Evolutionary conservation across 2,888 invertebrate species (phyloP), one percentile per base, ranked within the genome.

Genomic region (Spisula solida): DNA sequence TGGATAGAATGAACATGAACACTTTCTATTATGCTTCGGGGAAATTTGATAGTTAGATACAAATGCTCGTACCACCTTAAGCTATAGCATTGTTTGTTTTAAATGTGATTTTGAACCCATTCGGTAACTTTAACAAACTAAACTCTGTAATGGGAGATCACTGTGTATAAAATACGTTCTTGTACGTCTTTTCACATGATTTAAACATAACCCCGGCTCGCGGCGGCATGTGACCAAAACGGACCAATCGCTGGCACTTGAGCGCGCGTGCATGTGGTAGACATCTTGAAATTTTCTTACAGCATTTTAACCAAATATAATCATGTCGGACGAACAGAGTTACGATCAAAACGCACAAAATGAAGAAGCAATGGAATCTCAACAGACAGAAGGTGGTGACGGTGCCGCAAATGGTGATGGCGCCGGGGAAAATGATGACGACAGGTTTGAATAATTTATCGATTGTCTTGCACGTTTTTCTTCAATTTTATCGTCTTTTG

Each of bases 381-480:
- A 88, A 85, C 83, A 82, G 34, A 79, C 60, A 18, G 87, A 84
- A n/a, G 78, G 81, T 18, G 86, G 66, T 41, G 89, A 78, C 60
- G 86, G 60, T 41, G 25, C 81, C n/a, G 82, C 81, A 16, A 82
- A 86, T 20, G 85, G 70, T 20, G 87, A 79, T n/a, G 84, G 85
- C 29, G 75, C 47, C 18, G 55, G 55, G 31, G 89, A 88, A 60
- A 79, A 56, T 29, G 89, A 89, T 25, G 89, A 89, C 83, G 89
- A 89, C 82, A 89, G 89, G 89, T 89, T 60, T 31, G 66, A 66
- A 60, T 81, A 81, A 66, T 41, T 82, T 82, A 82, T 66, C 47
- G 82, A 66, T 34, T 82, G 16, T 25, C 51, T 31, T 12, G 81
- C 51, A 25, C n/a, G 51, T 81, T 66, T 66, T 10, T 41, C 10